Base-by-base conservation (phyloP, 2,888 invertebrate genomes). In the Mesoligia furuncula region DNA sequence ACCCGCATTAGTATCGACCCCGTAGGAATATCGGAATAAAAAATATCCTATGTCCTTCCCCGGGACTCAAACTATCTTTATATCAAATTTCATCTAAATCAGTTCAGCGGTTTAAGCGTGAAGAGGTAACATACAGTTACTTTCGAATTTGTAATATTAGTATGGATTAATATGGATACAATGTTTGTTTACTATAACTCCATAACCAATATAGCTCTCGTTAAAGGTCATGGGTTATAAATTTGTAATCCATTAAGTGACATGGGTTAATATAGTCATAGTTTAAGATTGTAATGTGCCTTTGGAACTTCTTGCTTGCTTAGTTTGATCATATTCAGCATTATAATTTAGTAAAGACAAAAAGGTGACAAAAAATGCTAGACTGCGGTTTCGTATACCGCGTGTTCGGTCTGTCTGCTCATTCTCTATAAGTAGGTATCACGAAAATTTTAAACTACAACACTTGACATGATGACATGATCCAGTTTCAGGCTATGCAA, bases 391-490 rank as follows among this genome's bases (percentile, higher is more conserved):
- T 36, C 51, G 51, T 68, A 3, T 24, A 17, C n/a, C 17, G 51
- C 1, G 15, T 4, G 4, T 9, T 31, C 15, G 9, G 61, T 70
- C 39, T 61, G n/a, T 20, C n/a, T 61, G 20, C 20, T 20, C 7
- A 7, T 42, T 13, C 2, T 27, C 9, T 27, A 24, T 17, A 24
- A 1, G 24, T 17, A 24, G 1, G 24, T 31, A 67, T 54, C 1
- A 24, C 3, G 13, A 45, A 39, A 11, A 27, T 51, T 20, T 17
- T 9, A 11, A 45, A 54, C 54, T 67, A 39, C 31, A 66, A 59
- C 68, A 36, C 20, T 48, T 79, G 48, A 68, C 48, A 42, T 31
- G 48, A 15, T 78, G 68, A n/a, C 48, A 15, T 78, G 68, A n/a
- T 59, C 24, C 48, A 67, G 39, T 77, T 48, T 48, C 27, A n/a